Percentiles rank a stretch among this genome's conserved stretches.
Evolutionary conservation across 2,113 vertebrate genomes (phyloP).

Genomic region (Trinectes maculatus): DNA sequence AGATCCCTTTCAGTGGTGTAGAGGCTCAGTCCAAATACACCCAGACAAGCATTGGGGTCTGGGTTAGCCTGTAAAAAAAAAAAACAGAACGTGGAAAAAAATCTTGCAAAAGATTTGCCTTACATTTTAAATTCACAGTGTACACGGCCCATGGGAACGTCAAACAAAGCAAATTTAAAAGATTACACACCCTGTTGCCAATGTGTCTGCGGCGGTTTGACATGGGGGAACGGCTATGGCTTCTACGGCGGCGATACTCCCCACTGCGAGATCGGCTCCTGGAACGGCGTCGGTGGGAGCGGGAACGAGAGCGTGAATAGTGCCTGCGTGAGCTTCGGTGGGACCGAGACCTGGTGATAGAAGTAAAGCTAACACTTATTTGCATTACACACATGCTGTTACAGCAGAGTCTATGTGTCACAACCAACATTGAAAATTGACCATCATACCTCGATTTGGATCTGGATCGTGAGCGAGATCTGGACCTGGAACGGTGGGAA

Average conservation of each 20-base stretch:
- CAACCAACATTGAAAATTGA: background rate
- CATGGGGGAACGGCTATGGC: constrained; percentile 74
- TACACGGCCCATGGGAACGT: background rate
- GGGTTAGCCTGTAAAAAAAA: constrained; percentile 87
- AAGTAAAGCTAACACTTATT: background rate
- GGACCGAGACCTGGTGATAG: constrained; percentile 63
- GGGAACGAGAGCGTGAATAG: constrained; percentile 71
- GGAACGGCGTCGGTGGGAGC: constrained; percentile 61
- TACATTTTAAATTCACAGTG: too few species aligned
- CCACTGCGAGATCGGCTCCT: constrained; percentile 72
- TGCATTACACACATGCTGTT: background rate
- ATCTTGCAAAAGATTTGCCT: too few species aligned
- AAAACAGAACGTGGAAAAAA: too few species aligned
- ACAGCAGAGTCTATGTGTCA: background rate
- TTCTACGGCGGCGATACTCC: constrained; percentile 64
- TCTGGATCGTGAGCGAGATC: constrained; percentile 79
- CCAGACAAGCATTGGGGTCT: constrained; percentile 92
- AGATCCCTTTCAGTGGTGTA: constrained; percentile 96
- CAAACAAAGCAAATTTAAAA: background rate
- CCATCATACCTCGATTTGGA: constrained; percentile 74
- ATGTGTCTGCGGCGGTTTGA: constrained; percentile 74
- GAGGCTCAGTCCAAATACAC: constrained; percentile 96
- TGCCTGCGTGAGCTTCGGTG: constrained; percentile 73
- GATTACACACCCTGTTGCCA: constrained; percentile 64
- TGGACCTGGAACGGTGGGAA: constrained; percentile 84